Base-by-base conservation (phyloP, 1,140 invertebrate species). In the Psilanteris sp. region DNA sequence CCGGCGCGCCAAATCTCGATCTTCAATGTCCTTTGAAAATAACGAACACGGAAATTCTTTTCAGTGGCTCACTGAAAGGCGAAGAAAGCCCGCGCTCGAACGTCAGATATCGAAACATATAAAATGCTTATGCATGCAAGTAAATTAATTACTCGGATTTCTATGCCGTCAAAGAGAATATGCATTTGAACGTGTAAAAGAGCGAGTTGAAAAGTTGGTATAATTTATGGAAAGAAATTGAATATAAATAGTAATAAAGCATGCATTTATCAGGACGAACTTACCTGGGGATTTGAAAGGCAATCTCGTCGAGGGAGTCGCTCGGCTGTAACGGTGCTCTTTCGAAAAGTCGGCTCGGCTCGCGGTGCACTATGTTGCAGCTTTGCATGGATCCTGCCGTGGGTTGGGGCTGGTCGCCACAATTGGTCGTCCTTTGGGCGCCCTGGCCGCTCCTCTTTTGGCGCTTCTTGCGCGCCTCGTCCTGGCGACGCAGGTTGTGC, bases 261-360 rank as follows among this genome's bases (percentile, higher is more conserved):
- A 20, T 37, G 34, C 52, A 67, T 37, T 15, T 31, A 31, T 24
- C 20, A 29, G 3, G 7, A 6, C 3, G 9, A 37, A 57, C 48
- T 88, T 89, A 97, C 95, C 95, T 96, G 80, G 96, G 95, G 88
- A 97, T 97, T 83, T 96, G 94, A 67, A 95, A 92, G 26, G 95
- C 96, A 81, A 97, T 94, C 86, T 97, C 95, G 86, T 97, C 96
- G 70, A 96, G 90, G 80, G 93, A 96, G 88, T 96, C 96, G 43
- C 93, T 92, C 6, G 96, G 95, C 66, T 93, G 93, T 76, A 95
- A 91, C 18, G 95, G 94, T 8, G 94, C 92, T 32, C 92, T 90
- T 87, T 96, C 95, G 82, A 95, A 95, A 66, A 96, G 91, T 54
- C 93, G 91, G 72, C 94, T 95, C 3, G 94, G 94, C 13, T 84